Percentiles rank a stretch among this genome's conserved stretches.
Conservation (phyloP, 2,888 invertebrate genomes). For the Chydorus sphaericus region DNA sequence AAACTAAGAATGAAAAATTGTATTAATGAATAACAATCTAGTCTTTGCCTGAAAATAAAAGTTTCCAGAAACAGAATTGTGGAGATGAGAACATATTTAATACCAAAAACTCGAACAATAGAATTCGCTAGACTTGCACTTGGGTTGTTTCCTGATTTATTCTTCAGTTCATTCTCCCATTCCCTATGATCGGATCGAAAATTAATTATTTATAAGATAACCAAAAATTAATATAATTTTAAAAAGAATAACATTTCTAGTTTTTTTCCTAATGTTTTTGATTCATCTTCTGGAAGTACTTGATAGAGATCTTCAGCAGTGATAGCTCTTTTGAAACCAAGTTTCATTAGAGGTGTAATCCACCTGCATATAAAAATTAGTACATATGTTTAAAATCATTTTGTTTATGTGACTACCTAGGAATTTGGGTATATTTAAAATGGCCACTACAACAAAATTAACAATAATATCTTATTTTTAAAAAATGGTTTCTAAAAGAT, state of each 20-base stretch:
- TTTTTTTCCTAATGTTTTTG: conserved; percentile 48
- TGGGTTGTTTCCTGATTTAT: conserved; percentile 23
- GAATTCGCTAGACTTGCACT: conserved; percentile 35
- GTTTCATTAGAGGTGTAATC: conserved; percentile 58
- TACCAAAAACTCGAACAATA: conserved; percentile 32
- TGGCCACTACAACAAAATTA: no score
- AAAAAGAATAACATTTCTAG: conserved; percentile 47
- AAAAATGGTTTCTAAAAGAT: no score
- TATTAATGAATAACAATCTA: no score
- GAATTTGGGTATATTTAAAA: no score
- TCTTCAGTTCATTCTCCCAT: conserved; percentile 42
- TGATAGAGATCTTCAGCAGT: conserved; percentile 58
- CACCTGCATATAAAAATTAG: conserved; percentile 43
- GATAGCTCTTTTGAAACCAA: conserved; percentile 53
- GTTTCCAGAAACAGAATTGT: conserved; percentile 31
- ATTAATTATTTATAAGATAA: background rate
- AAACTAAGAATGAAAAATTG: no score
- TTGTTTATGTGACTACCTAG: background rate
- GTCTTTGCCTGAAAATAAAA: conserved; percentile 28
- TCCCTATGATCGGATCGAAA: conserved; percentile 27
- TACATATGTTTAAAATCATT: background rate
- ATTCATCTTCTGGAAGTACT: conserved; percentile 50
- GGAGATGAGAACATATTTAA: conserved; percentile 32
- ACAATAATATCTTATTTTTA: no score
- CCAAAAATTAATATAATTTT: background rate